Evolutionary conservation across 2,888 invertebrate species (phyloP), one percentile per base, ranked within the genome.

Genomic region (Tanytarsus gracilentus): DNA sequence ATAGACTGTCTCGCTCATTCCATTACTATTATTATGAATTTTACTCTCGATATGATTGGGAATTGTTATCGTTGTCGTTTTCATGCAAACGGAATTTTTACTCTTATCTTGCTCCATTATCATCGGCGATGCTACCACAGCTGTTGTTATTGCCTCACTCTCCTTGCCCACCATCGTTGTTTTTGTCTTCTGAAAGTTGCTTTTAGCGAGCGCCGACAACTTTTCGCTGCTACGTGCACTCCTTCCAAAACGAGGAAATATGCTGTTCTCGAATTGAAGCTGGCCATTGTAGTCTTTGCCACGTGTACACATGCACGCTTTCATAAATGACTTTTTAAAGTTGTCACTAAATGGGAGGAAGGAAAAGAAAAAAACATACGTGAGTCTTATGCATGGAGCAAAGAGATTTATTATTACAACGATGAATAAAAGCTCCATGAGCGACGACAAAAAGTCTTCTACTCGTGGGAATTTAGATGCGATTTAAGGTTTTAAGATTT

Each of bases 241-340:
- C 3, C 59, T 11, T 30, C 60, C 51, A 27, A 61, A 55, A 9
- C 48, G 30, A 26, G 77, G 75, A 66, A 88, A 86, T 44, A 88
- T 83, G 69, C 88, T 88, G 71, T 88, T 88, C 70, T 90, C 89
- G 63, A 84, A 78, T 67, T 88, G 85, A 60, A 89, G 73, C 1
- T 86, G 83, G 0, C 88, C 88, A 69, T 89, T 89, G 7, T 86
- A 81, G 65, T 88, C 88, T 66, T 84, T 85, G 2, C 86, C 83
- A 1, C 85, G 84, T 0, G 85, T 86, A 68, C 90, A 90, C 0
- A 86, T 86, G 74, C 88, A 90, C 9, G 88, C 89, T 70, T 89
- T 89, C 66, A 88, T 72, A 69, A 90, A 91, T 70, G 88, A 88
- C 74, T 90, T 90, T 75, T 89, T 90, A 74, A 91, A 91, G 69